Percentiles rank a stretch among this genome's conserved stretches.
These are phyloP conservation scores for Anhinga anhinga DNA, from an alignment of 2,113 vertebrate species.

Conservation along the genomic window DNA sequence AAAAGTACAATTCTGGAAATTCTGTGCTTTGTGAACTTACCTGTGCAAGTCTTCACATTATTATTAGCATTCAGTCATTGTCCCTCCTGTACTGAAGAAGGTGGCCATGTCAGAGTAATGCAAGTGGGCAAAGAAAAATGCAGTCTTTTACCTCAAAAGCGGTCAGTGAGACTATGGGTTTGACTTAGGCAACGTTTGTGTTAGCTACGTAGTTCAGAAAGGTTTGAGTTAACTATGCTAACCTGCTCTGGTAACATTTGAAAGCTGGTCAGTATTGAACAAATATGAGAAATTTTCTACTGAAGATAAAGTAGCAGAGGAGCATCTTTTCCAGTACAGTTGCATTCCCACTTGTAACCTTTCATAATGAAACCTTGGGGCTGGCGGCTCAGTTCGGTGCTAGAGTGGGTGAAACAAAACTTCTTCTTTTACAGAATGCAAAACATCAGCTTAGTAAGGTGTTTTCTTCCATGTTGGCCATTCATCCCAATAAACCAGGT, in stretches of 20 bases:
- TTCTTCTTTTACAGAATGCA: conserved; percentile 74
- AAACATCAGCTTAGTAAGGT: conserved; percentile 88
- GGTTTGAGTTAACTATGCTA: neutral
- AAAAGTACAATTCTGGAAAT: neutral
- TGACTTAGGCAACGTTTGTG: neutral
- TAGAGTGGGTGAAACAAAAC: neutral
- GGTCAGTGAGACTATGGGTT: neutral
- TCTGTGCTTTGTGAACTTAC: neutral
- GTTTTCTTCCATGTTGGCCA: conserved; percentile 89
- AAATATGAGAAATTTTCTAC: neutral
- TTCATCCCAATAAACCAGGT: conserved; percentile 97
- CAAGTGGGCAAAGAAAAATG: neutral
- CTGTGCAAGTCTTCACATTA: neutral
- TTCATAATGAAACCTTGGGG: neutral
- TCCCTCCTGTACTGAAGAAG: neutral
- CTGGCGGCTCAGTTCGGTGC: neutral
- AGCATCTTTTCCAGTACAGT: neutral
- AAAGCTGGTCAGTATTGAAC: neutral
- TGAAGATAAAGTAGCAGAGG: neutral
- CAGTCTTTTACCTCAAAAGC: neutral
- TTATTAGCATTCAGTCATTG: neutral
- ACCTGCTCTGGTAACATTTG: neutral
- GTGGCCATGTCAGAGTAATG: no score
- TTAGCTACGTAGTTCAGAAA: neutral
- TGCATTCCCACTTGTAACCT: neutral